Evolutionary conservation across 2,797 vertebrate species (phyloP).

Genomic region (Avahi laniger): DNA sequence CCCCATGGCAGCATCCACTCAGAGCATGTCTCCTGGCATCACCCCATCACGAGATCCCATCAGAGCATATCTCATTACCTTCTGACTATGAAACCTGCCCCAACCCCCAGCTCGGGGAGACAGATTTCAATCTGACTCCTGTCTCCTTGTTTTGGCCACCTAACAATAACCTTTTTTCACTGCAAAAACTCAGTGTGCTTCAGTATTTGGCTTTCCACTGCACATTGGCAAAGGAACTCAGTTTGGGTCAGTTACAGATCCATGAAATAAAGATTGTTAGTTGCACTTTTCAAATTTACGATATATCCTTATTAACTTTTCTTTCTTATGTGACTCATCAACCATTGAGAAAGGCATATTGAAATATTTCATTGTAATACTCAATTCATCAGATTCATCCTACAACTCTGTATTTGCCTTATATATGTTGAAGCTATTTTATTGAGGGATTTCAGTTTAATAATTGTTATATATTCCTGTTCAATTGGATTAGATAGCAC

Average conservation of each 20-base stretch:
- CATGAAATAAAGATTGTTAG: neutral
- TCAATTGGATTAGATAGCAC: neutral
- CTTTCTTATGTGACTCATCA: neutral
- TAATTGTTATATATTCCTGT: neutral
- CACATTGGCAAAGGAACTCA: too few species aligned
- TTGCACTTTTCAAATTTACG: neutral
- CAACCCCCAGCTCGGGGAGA: too few species aligned
- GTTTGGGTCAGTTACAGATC: neutral
- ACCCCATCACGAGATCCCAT: too few species aligned
- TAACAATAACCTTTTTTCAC: too few species aligned
- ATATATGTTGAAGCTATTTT: neutral
- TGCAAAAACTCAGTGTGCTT: too few species aligned
- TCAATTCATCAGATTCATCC: neutral
- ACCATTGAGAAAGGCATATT: neutral
- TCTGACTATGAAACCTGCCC: too few species aligned
- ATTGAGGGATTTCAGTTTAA: neutral
- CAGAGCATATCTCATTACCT: too few species aligned
- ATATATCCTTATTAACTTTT: neutral
- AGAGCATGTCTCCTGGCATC: too few species aligned
- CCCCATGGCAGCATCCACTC: too few species aligned
- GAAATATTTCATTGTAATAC: neutral
- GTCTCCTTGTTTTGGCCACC: too few species aligned
- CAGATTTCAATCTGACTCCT: too few species aligned
- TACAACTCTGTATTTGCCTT: neutral
- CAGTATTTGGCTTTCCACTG: too few species aligned